Evolutionary conservation across 2,888 invertebrate genomes (phyloP).

Genomic region (Arenicola marina): DNA sequence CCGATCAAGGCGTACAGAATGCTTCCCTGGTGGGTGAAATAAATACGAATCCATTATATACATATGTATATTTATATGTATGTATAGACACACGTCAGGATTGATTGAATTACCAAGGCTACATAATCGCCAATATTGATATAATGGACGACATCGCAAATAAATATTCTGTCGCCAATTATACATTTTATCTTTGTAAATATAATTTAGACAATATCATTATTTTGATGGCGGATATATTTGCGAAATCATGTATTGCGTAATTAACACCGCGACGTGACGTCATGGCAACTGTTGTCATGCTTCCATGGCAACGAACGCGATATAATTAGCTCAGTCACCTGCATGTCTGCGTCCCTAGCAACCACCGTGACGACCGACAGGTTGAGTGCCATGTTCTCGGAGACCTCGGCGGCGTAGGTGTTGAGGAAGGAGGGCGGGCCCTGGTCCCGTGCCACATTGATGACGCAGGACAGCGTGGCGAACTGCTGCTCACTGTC

Average conservation of each 20-base stretch:
- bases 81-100: background rate
- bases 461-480: slow-evolving; percentile 36
- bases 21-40: slow-evolving; percentile 17
- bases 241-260: too few relatives aligned
- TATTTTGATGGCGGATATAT: too few relatives aligned
- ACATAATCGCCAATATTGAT: too few relatives aligned
- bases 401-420: slow-evolving; percentile 8
- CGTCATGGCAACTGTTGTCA: too few relatives aligned
- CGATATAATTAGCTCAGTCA: background rate
- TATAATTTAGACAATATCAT: too few relatives aligned
- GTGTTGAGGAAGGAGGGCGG: slow-evolving; percentile 35
- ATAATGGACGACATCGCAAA: too few relatives aligned
- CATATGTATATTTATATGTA: too few relatives aligned
- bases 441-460: slow-evolving; percentile 41
- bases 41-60: too few relatives aligned
- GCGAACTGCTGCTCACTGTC: background rate
- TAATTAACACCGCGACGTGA: too few relatives aligned
- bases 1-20: slow-evolving; percentile 37
- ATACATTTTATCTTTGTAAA: too few relatives aligned
- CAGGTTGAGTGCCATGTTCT: slow-evolving; percentile 20
- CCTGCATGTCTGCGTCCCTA: slow-evolving; percentile 17
- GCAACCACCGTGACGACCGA: slow-evolving; percentile 22
- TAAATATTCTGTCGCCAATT: too few relatives aligned
- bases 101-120: background rate
- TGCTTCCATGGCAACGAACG: too few relatives aligned